A percentile compares a stretch with the other conserved stretches of the same genome.
Conservation (phyloP, 2,888 invertebrate genomes). For the Tetropium fuscum region DNA sequence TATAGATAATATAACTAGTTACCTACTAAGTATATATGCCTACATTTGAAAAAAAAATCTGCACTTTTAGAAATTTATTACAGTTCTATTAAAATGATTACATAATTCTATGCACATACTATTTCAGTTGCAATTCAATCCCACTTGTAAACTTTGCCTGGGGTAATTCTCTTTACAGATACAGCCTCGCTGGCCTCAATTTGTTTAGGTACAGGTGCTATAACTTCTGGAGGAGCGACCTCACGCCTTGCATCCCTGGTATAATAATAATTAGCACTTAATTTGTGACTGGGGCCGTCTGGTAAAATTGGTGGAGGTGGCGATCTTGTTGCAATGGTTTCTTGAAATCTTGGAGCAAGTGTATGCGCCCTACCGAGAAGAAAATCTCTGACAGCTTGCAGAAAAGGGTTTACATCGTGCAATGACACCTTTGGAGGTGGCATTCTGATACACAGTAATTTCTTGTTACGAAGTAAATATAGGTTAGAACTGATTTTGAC, state of each 20-base stretch:
- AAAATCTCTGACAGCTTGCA: slow-evolving; percentile 74
- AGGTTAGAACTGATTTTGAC: slow-evolving; percentile 28
- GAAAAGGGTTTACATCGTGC: slow-evolving; percentile 74
- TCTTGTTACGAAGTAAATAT: slow-evolving; percentile 25
- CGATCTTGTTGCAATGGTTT: slow-evolving; percentile 76
- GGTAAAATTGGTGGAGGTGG: slow-evolving; percentile 87
- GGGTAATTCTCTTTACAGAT: slow-evolving; percentile 45
- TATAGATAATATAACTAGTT: too few species aligned
- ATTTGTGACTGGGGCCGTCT: slow-evolving; percentile 83
- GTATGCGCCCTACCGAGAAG: slow-evolving; percentile 73
- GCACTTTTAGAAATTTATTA: slow-evolving; percentile 11
- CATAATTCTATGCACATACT: neutral
- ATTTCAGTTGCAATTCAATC: slow-evolving; percentile 43
- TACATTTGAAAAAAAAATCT: neutral
- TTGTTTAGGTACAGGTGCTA: slow-evolving; percentile 60
- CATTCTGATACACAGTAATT: slow-evolving; percentile 39
- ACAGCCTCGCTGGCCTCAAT: slow-evolving; percentile 41
- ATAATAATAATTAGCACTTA: slow-evolving; percentile 87
- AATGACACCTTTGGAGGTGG: slow-evolving; percentile 50
- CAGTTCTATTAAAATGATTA: neutral
- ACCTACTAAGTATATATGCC: too few species aligned
- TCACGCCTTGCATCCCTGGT: slow-evolving; percentile 85
- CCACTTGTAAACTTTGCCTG: slow-evolving; percentile 53
- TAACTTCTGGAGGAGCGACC: slow-evolving; percentile 75
- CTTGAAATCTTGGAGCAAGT: slow-evolving; percentile 71